Conservation (phyloP, 2,113 vertebrate genomes). For the Sitta europaea region DNA sequence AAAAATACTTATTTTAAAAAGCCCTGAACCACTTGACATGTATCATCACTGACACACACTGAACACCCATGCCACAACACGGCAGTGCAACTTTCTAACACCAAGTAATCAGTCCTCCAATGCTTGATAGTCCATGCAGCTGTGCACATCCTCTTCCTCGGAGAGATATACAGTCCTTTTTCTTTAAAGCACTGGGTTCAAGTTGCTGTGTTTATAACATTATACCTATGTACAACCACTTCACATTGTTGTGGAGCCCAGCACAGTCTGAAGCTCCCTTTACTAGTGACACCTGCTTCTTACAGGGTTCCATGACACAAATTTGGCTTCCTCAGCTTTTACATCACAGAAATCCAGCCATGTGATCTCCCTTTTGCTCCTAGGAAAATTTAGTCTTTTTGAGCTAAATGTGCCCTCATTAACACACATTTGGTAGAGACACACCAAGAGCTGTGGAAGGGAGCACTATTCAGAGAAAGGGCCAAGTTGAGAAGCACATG, state of each 20-base stretch:
- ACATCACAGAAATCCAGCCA: fast-evolving
- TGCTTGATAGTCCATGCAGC: not conserved
- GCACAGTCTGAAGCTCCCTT: not conserved
- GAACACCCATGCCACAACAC: not conserved
- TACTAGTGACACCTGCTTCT: not conserved
- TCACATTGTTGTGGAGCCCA: fast-evolving
- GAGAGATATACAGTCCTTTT: fast-evolving
- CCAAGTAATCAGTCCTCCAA: not conserved
- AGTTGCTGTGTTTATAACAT: not conserved
- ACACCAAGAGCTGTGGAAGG: not conserved
- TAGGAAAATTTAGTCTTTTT: not conserved
- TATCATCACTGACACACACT: not conserved
- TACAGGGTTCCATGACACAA: fast-evolving
- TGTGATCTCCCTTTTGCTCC: not conserved
- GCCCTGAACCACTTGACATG: not conserved
- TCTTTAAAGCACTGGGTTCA: not conserved
- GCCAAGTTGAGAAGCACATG: not conserved
- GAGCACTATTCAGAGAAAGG: not conserved
- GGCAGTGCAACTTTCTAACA: not conserved
- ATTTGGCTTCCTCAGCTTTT: not conserved
- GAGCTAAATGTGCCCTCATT: not conserved
- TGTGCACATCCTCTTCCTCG: not conserved
- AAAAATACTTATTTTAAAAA: not conserved
- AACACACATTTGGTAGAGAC: not conserved
- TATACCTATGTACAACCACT: not conserved